These are phyloP conservation scores for Venustaconcha ellipsiformis DNA, from an alignment of 1,140 invertebrate genomes.

Conservation along the genomic window DNA sequence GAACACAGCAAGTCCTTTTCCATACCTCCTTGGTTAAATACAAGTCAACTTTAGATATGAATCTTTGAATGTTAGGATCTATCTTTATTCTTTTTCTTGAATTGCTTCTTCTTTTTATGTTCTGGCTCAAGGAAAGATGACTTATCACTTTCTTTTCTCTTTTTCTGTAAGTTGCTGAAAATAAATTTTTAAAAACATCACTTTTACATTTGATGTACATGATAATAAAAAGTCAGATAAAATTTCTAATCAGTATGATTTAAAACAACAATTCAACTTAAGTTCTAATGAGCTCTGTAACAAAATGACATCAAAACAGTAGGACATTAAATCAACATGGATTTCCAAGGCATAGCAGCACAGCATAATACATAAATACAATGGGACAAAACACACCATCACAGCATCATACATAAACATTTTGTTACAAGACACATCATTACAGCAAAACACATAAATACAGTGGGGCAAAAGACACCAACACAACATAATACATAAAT, in stretches of 20 bases:
- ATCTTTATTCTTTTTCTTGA: constrained; percentile 26
- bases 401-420: too few species aligned
- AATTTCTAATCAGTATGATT: not conserved
- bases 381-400: not conserved
- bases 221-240: not conserved
- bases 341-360: not conserved
- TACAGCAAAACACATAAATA: too few species aligned
- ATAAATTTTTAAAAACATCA: not conserved
- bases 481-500: too few species aligned
- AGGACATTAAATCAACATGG: not conserved
- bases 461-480: not conserved
- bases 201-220: not conserved
- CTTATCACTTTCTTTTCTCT: constrained; percentile 21
- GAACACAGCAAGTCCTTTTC: too few species aligned
- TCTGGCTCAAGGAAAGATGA: not conserved
- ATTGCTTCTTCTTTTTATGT: constrained; percentile 30
- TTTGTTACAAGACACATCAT: not conserved
- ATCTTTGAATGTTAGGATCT: not conserved
- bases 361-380: too few species aligned
- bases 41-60: too few species aligned
- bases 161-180: constrained; percentile 26
- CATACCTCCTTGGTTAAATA: too few species aligned
- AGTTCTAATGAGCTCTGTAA: not conserved
- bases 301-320: not conserved
- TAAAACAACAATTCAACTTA: not conserved